Percentiles rank a stretch among this genome's conserved stretches.
Evolutionary conservation across 1,140 invertebrate species (phyloP).

Genomic region (Armadillidium nasatum): DNA sequence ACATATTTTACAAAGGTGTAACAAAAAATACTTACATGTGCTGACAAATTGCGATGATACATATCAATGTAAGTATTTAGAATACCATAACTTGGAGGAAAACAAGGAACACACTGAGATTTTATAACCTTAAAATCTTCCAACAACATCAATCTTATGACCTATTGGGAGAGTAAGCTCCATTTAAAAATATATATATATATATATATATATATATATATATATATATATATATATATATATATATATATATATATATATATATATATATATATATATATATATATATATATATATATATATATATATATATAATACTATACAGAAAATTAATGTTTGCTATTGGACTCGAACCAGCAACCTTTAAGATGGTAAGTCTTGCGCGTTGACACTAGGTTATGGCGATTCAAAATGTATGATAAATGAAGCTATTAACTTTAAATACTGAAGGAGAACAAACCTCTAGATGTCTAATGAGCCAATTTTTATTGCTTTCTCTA

Average conservation of each 20-base stretch:
- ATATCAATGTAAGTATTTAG: constrained; percentile 84
- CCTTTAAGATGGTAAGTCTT: too few relatives aligned
- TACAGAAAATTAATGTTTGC: too few relatives aligned
- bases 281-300: background rate
- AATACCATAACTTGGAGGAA: constrained; percentile 87
- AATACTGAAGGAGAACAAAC: constrained; percentile 50
- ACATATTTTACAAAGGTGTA: too few relatives aligned
- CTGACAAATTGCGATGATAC: constrained; percentile 84
- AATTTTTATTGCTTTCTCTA: constrained; percentile 85
- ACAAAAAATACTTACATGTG: constrained; percentile 65
- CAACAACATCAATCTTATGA: constrained; percentile 79
- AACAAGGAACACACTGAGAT: constrained; percentile 86
- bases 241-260: constrained; percentile 1
- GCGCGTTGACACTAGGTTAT: too few relatives aligned
- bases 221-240: constrained; percentile 13
- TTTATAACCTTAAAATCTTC: constrained; percentile 90
- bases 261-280: background rate
- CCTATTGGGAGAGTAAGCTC: too few relatives aligned
- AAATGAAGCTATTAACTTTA: constrained; percentile 45
- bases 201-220: constrained; percentile 17
- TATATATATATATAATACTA: too few relatives aligned
- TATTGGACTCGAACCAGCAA: too few relatives aligned
- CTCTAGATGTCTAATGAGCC: constrained; percentile 74
- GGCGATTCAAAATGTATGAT: too few relatives aligned
- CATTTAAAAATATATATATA: background rate